phyloP scores from a whole-genome alignment of 2,797 vertebrate genomes.

The Pteronotus mesoamericanus region DNA sequence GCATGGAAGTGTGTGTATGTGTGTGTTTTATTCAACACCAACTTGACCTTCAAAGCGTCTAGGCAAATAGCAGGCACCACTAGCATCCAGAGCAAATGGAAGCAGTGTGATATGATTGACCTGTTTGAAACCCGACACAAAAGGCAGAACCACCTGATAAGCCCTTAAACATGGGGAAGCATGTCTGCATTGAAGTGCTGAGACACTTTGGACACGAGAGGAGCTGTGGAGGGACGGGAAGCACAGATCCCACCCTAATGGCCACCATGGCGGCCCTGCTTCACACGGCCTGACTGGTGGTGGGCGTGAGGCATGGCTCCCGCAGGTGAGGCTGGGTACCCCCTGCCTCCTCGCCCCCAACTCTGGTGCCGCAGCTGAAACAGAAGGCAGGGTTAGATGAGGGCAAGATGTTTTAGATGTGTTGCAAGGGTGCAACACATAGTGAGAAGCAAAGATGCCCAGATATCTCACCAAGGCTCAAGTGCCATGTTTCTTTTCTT shows the following conservation, averaged over 20 bases:
- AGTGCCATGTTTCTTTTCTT: background rate
- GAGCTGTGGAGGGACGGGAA: background rate
- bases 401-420: background rate
- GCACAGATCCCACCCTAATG: rapidly evolving
- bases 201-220: background rate
- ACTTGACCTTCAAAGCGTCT: background rate
- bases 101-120: background rate
- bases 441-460: background rate
- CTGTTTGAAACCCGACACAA: background rate
- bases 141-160: background rate
- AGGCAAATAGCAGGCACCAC: background rate
- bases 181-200: background rate
- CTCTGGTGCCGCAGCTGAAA: background rate
- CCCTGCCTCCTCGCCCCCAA: background rate
- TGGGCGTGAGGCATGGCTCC: background rate
- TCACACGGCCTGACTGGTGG: background rate
- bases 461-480: background rate
- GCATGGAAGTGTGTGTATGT: background rate
- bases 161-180: background rate
- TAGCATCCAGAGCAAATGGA: background rate
- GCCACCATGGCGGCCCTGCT: background rate
- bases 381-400: background rate
- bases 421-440: background rate
- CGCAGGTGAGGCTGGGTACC: too few relatives aligned
- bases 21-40: background rate